phyloP scores from a whole-genome alignment of 2,797 vertebrate species.

The Steatocranus sp. region DNA sequence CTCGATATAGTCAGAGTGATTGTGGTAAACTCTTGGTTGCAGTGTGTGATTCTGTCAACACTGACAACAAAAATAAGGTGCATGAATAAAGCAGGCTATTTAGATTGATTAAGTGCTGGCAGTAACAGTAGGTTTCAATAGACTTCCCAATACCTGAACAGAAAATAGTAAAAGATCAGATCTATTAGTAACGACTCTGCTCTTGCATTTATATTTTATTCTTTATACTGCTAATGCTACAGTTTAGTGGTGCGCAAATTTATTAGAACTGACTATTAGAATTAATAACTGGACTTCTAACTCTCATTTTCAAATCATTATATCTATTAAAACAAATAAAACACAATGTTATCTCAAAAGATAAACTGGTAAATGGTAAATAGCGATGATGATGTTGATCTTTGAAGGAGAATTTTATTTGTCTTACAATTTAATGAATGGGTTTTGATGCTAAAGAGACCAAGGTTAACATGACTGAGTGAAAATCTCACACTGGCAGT shows the following conservation, averaged over 20 bases:
- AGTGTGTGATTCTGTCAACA: constrained; percentile 38
- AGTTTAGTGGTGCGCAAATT: neutral
- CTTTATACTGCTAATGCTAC: neutral
- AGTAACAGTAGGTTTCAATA: neutral
- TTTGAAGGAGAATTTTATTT: constrained; percentile 3
- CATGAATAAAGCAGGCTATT: constrained; percentile 46
- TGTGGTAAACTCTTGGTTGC: constrained; percentile 45
- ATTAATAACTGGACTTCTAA: neutral
- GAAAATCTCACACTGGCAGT: neutral
- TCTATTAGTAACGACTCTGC: neutral
- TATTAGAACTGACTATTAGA: neutral
- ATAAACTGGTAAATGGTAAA: neutral
- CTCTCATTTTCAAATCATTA: neutral
- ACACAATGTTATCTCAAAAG: neutral
- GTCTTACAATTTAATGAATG: constrained; percentile 2
- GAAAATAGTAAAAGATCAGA: constrained; percentile 4
- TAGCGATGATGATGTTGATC: neutral
- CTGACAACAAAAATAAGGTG: constrained; percentile 54
- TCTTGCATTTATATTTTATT: neutral
- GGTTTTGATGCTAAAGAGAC: neutral
- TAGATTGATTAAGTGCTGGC: constrained; percentile 43
- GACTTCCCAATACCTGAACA: constrained; percentile 20
- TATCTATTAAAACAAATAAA: neutral
- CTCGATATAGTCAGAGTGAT: constrained; percentile 49
- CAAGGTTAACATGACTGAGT: neutral